These are phyloP conservation scores for Etheostoma cragini DNA, from an alignment of 2,113 vertebrate species.

Conservation along the genomic window DNA sequence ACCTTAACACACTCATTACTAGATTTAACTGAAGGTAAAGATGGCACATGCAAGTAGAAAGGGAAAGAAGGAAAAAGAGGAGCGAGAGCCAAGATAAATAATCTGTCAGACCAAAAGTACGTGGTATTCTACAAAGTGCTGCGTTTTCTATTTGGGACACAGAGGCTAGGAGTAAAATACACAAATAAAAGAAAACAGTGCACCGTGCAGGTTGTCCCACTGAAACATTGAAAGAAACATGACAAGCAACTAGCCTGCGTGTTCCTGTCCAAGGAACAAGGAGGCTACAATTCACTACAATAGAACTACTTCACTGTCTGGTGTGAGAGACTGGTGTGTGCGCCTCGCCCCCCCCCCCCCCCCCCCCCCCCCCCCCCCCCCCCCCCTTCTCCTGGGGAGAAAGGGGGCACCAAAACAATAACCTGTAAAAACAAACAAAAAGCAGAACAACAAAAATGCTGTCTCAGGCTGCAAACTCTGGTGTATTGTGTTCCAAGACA, in stretches of 20 bases:
- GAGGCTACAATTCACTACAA: too few relatives aligned
- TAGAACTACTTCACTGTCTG: conserved; percentile 27
- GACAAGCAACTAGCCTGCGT: neutral
- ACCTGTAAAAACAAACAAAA: conserved; percentile 36
- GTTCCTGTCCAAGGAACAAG: conserved; percentile 20
- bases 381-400: too few relatives aligned
- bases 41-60: neutral
- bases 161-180: neutral
- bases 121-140: neutral
- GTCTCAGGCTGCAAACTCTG: conserved; percentile 49
- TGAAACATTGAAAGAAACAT: conserved; percentile 7
- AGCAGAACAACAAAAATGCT: conserved; percentile 55
- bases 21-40: neutral
- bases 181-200: neutral
- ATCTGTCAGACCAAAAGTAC: neutral
- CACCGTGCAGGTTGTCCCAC: neutral
- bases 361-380: neutral
- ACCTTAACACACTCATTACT: neutral
- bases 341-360: neutral
- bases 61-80: neutral
- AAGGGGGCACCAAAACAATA: conserved; percentile 26
- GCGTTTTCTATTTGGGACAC: neutral
- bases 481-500: conserved; percentile 45
- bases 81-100: neutral
- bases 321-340: neutral